A percentile compares a stretch with the other conserved stretches of the same genome.
phyloP scores from a whole-genome alignment of 2,113 vertebrate genomes.

The Collichthys lucidus region DNA sequence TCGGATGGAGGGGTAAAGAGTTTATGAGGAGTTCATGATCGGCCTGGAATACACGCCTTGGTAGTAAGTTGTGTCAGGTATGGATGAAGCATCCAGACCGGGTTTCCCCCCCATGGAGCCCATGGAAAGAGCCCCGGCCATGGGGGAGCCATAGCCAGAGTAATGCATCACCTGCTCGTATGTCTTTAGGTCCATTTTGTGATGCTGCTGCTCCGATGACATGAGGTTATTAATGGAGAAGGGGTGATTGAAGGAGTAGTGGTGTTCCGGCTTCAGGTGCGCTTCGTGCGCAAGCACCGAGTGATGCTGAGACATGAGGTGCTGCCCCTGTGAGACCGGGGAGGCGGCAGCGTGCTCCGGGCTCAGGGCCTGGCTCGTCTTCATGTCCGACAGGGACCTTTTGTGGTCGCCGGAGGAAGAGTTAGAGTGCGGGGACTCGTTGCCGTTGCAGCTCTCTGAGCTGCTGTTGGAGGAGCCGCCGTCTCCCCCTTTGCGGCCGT shows the following conservation, averaged over 20 bases:
- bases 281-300: slow-evolving; percentile 91
- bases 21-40: slow-evolving; percentile 99
- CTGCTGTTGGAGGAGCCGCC: slow-evolving; percentile 86
- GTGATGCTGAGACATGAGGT: slow-evolving; percentile 91
- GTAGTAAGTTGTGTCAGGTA: slow-evolving; percentile 94
- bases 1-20: slow-evolving; percentile 21
- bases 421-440: slow-evolving; percentile 93
- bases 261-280: slow-evolving; percentile 97
- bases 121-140: slow-evolving; percentile 95
- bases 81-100: slow-evolving; percentile 91
- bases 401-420: slow-evolving; percentile 93
- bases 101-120: slow-evolving; percentile 94
- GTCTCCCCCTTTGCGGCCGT: slow-evolving; percentile 81
- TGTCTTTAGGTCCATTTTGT: slow-evolving; percentile 99
- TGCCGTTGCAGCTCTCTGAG: slow-evolving; percentile 87
- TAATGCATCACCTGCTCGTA: slow-evolving; percentile 99
- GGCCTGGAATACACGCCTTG: slow-evolving; percentile 98
- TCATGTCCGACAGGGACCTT: slow-evolving; percentile 87
- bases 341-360: slow-evolving; percentile 88
- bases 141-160: slow-evolving; percentile 93
- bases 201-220: slow-evolving; percentile 98
- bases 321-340: slow-evolving; percentile 88
- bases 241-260: slow-evolving; percentile 99
- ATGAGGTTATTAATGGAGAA: slow-evolving; percentile 99
- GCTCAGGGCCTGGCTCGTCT: slow-evolving; percentile 86